Evolutionary conservation across 2,113 vertebrate genomes (phyloP).

Genomic region (Calyptommatus sinebrachiatus): DNA sequence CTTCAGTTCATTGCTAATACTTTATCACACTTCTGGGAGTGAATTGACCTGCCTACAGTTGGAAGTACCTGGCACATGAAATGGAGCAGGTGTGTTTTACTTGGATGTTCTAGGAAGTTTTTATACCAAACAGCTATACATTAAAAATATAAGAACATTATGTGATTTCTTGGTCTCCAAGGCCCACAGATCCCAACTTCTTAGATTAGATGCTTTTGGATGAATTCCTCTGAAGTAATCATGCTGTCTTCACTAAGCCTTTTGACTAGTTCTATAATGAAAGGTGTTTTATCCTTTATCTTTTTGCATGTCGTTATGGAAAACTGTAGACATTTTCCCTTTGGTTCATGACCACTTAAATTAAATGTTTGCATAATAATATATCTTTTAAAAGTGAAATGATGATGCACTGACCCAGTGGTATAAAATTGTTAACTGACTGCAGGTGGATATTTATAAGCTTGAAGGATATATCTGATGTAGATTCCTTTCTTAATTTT

Average conservation of each 20-base stretch:
- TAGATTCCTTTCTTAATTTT: neutral
- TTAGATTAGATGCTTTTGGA: neutral
- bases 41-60: neutral
- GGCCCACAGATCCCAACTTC: neutral
- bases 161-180: neutral
- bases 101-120: neutral
- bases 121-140: neutral
- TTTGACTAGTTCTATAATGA: conserved; percentile 29
- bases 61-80: neutral
- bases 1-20: neutral
- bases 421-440: conserved; percentile 29
- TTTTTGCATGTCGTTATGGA: neutral
- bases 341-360: neutral
- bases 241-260: conserved; percentile 25
- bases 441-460: neutral
- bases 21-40: neutral
- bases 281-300: neutral
- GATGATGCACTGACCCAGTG: conserved; percentile 27
- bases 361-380: conserved; percentile 37
- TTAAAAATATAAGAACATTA: neutral
- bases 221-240: conserved; percentile 21
- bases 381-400: conserved; percentile 22
- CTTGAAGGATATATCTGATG: too few relatives aligned
- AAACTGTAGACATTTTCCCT: conserved; percentile 43
- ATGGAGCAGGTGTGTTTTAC: neutral